These are phyloP conservation scores for Argyrosomus regius DNA, from an alignment of 2,797 vertebrate species.

Conservation along the genomic window DNA sequence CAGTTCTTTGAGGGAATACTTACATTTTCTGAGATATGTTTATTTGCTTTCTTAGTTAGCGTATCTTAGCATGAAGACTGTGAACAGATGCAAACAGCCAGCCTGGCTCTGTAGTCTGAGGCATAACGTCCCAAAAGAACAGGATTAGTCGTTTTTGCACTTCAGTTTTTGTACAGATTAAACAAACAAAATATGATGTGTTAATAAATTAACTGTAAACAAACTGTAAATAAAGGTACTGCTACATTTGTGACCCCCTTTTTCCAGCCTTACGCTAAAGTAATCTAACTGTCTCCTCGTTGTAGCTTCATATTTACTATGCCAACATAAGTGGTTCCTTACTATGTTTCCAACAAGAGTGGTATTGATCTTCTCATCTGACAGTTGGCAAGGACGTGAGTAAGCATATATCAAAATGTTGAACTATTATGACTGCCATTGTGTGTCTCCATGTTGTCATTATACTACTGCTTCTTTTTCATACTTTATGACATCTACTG, in stretches of 20 bases:
- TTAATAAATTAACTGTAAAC: not conserved
- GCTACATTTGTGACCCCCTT: not conserved
- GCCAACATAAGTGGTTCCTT: too few relatives aligned
- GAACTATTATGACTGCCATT: not conserved
- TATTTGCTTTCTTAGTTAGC: conserved; percentile 1
- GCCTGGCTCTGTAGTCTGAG: not conserved
- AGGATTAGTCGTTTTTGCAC: not conserved
- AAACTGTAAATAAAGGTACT: too few relatives aligned
- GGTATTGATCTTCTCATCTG: not conserved
- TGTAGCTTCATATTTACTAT: not conserved
- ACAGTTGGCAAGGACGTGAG: conserved; percentile 1
- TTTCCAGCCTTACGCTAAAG: not conserved
- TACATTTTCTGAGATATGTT: not conserved
- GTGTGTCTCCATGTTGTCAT: conserved; percentile 1
- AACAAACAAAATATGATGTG: not conserved
- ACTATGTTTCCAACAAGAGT: too few relatives aligned
- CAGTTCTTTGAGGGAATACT: not conserved
- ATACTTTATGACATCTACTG: not conserved
- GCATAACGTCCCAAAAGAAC: not conserved
- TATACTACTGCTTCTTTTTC: not conserved
- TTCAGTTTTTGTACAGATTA: not conserved
- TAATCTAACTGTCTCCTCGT: not conserved
- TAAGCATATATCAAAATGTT: not conserved
- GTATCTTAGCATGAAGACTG: not conserved
- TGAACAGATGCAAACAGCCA: not conserved